Evolutionary conservation across 2,888 invertebrate genomes (phyloP).

Genomic region (Ceraclea dissimilis): DNA sequence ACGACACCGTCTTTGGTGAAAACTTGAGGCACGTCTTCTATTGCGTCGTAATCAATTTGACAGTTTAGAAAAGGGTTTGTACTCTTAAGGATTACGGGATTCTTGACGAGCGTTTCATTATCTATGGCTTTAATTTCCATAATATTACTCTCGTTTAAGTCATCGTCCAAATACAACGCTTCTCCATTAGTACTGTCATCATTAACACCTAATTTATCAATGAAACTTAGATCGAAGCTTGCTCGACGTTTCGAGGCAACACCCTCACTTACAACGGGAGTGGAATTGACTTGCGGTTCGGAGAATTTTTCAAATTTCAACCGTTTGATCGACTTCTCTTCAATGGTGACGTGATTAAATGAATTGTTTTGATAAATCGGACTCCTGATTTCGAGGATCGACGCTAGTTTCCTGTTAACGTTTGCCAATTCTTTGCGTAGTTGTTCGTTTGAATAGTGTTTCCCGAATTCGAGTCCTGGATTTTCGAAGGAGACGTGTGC

Average conservation of each 20-base stretch:
- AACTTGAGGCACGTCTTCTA: slow-evolving; percentile 1
- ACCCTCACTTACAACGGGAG: slow-evolving; percentile 38
- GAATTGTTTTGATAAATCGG: slow-evolving; percentile 19
- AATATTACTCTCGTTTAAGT: slow-evolving; percentile 47
- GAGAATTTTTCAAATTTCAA: slow-evolving; percentile 26
- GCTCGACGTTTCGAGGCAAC: slow-evolving; percentile 32
- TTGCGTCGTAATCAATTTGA: slow-evolving; percentile 7
- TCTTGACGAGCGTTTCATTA: background rate
- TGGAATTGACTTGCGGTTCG: slow-evolving; percentile 31
- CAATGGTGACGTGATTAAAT: slow-evolving; percentile 30
- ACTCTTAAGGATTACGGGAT: slow-evolving; percentile 26
- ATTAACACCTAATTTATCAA: slow-evolving; percentile 41
- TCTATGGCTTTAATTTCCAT: slow-evolving; percentile 50
- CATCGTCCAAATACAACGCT: slow-evolving; percentile 43
- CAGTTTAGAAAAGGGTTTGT: slow-evolving; percentile 45
- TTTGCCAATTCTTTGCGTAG: slow-evolving; percentile 40
- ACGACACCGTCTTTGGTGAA: background rate
- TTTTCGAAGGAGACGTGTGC: slow-evolving; percentile 40
- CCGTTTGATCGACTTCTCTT: slow-evolving; percentile 33
- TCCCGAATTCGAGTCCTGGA: slow-evolving; percentile 39
- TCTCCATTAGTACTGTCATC: slow-evolving; percentile 39
- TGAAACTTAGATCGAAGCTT: slow-evolving; percentile 36
- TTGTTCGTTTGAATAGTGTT: slow-evolving; percentile 37
- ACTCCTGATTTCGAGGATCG: slow-evolving; percentile 17
- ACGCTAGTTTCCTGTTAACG: slow-evolving; percentile 32